phyloP scores from a whole-genome alignment of 2,113 vertebrate species.

The Oceanodroma tethys region DNA sequence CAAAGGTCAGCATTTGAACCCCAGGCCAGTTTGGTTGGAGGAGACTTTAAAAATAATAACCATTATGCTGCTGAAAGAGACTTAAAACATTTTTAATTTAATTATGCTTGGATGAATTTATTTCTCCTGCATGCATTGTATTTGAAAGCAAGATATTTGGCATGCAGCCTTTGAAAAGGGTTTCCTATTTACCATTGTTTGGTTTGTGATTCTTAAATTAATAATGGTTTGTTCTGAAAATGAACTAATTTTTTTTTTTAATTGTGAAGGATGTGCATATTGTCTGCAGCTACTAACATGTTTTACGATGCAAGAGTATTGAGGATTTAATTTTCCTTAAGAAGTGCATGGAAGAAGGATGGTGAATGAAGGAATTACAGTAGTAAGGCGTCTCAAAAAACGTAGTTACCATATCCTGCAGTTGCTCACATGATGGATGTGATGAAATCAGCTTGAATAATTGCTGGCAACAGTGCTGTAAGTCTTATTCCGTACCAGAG shows the following conservation, averaged over 20 bases:
- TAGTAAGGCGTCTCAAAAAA: slow-evolving; percentile 41
- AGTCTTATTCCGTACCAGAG: slow-evolving; percentile 63
- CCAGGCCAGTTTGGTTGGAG: slow-evolving; percentile 70
- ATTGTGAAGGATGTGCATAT: slow-evolving; percentile 54
- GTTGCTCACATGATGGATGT: slow-evolving; percentile 44
- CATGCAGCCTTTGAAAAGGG: slow-evolving; percentile 66
- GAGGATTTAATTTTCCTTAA: slow-evolving; percentile 43
- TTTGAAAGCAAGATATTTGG: slow-evolving; percentile 62
- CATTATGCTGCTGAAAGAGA: slow-evolving; percentile 79
- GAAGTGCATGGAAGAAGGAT: slow-evolving; percentile 1
- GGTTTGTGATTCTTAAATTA: slow-evolving; percentile 67
- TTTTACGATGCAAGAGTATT: slow-evolving; percentile 49
- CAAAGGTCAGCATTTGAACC: slow-evolving; percentile 48
- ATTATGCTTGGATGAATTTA: slow-evolving; percentile 58
- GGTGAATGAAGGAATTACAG: slow-evolving; percentile 35
- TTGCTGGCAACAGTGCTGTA: slow-evolving; percentile 59
- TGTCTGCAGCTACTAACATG: slow-evolving; percentile 56
- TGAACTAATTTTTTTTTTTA: slow-evolving; percentile 36
- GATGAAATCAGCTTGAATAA: slow-evolving; percentile 54
- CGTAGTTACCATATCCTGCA: neutral
- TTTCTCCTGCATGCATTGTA: slow-evolving; percentile 74
- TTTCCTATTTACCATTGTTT: slow-evolving; percentile 67
- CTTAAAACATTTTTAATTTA: slow-evolving; percentile 69
- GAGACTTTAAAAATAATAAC: slow-evolving; percentile 73
- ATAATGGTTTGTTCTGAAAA: slow-evolving; percentile 56